Conservation (phyloP, 2,888 invertebrate species). For the Suillia variegata region DNA sequence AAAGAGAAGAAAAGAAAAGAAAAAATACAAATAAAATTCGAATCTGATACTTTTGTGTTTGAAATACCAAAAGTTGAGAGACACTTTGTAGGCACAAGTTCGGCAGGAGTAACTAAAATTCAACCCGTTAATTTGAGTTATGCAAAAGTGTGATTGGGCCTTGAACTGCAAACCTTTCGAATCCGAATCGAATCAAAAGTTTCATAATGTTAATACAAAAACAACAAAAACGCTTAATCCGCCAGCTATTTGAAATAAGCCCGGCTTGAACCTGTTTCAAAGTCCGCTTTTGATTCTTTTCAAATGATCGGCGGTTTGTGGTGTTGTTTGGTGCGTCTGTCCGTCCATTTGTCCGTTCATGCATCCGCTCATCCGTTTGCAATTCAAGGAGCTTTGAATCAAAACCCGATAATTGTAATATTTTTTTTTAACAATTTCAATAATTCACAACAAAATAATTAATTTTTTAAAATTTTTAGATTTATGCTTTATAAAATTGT, state of each 20-base stretch:
- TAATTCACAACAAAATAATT: too few species aligned
- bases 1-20: not conserved
- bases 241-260: not conserved
- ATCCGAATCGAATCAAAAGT: not conserved
- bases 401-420: not conserved
- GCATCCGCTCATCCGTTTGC: constrained; percentile 1
- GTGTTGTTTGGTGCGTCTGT: constrained; percentile 5
- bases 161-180: constrained; percentile 4
- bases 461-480: too few species aligned
- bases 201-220: not conserved
- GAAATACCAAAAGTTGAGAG: too few species aligned
- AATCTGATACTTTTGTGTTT: too few species aligned
- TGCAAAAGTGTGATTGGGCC: too few species aligned
- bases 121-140: too few species aligned
- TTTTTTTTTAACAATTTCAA: not conserved
- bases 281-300: not conserved
- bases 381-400: constrained; percentile 2
- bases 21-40: not conserved
- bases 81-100: too few species aligned
- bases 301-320: constrained; percentile 5
- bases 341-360: constrained; percentile 4
- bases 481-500: too few species aligned
- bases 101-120: too few species aligned
- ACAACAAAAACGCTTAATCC: not conserved
- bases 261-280: not conserved